Evolutionary conservation across 2,797 vertebrate species (phyloP).

Genomic region (Bradypodion pumilum): DNA sequence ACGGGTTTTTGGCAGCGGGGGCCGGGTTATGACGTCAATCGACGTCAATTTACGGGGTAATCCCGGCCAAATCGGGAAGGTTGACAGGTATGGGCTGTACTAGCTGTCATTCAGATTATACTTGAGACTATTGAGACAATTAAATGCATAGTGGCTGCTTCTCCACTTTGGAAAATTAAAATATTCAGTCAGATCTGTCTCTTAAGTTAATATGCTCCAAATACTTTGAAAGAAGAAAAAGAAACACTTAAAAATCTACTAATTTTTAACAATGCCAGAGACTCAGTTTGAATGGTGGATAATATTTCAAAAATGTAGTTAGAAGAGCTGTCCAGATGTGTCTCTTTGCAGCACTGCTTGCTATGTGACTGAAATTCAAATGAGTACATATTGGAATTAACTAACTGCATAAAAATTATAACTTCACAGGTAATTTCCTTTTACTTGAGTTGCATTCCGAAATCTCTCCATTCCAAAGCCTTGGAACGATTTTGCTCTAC

Average conservation of each 20-base stretch:
- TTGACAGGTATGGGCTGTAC: no score
- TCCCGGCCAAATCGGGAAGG: no score
- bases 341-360: background rate
- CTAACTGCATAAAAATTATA: slow-evolving; percentile 41
- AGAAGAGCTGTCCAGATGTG: background rate
- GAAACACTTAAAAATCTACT: background rate
- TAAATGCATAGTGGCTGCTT: background rate
- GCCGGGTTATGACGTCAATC: no score
- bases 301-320: background rate
- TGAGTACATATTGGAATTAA: background rate
- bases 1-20: no score
- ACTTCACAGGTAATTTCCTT: slow-evolving; percentile 88
- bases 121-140: background rate
- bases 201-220: background rate
- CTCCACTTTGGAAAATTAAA: background rate
- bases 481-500: slow-evolving; percentile 89
- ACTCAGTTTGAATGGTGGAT: background rate
- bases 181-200: background rate
- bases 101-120: background rate
- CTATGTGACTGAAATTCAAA: background rate
- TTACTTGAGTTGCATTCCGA: slow-evolving; percentile 89
- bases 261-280: background rate
- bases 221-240: background rate
- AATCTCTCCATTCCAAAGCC: slow-evolving; percentile 86
- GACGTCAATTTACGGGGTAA: no score